Base-by-base conservation (phyloP, 2,113 vertebrate species). In the Pluvialis apricaria region DNA sequence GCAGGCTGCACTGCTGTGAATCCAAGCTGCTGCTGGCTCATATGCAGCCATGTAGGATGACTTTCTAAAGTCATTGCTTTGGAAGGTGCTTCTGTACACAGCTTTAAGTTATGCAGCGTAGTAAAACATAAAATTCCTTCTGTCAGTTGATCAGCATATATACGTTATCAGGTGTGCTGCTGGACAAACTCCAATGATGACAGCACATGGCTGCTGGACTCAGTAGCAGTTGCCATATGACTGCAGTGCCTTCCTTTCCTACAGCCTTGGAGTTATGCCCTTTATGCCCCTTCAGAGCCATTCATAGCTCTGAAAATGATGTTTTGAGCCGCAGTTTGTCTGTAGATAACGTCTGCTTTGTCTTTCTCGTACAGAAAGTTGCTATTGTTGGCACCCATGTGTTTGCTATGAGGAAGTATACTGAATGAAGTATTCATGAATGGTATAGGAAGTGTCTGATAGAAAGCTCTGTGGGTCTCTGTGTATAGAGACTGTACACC, bases 21-120 rank as follows among this genome's bases (percentile, higher is more conserved):
- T 79, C 82, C 96, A 97, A 95, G 95, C 95, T 98, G 97, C 92
- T 96, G 65, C 79, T 97, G 97, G 94, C 96, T 96, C 52, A 1
- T n/a, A 6, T 54, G 61, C 72, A 91, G 57, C 65, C 29, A 3
- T 62, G 82, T 86, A 55, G 92, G 68, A 85, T 89, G 81, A 36
- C 91, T 87, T 78, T 82, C 85, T 92, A 61, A 97, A 92, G 62
- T 87, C 90, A 83, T 72, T 92, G 82, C 87, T 95, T 96, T 92
- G 80, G 92, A 96, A 82, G 55, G 61, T 38, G 86, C 54, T 94
- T 93, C 79, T 71, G 45, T 34, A 58, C 47, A 32, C 72, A 82
- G 47, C 80, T 92, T 89, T 80, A 90, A 93, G 66, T 69, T 94
- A 92, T 92, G 45, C 82, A 90, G 72, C 1, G 13, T 72, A 65